Evolutionary conservation across 1,140 invertebrate genomes (phyloP), one percentile per base, ranked within the genome.

Genomic region (Ruditapes philippinarum): DNA sequence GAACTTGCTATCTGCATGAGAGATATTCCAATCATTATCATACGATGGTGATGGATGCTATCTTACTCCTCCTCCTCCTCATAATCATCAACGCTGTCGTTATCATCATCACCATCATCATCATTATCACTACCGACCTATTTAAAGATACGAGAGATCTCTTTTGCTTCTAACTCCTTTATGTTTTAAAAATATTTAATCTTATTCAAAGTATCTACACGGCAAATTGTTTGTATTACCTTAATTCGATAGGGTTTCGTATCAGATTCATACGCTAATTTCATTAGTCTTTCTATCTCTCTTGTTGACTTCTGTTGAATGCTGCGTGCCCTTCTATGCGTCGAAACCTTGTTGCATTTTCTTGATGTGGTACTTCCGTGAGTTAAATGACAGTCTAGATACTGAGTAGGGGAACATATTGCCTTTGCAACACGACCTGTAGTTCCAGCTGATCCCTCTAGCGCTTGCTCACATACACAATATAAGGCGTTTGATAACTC

Each of bases 401-500:
- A 54, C 19, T 54, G 51, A 14, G 51, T 54, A 11, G 51, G 51
- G 3, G 51, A 54, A 19, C 51, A 54, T 14, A 54, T 9, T 22
- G 51, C 12, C 51, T 54, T 54, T 11, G 51, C 51, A 54, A 54
- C 51, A 4, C 51, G 22, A 14, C 22, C 19, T 22, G 51, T 4
- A n/a, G 51, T n/a, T 2, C 11, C 22, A 22, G 7, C 22, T 14
- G 5, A 11, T 22, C 28, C 3, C 14, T 19, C 3, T 36, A 36
- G 33, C 22, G 68, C 36, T 36, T 36, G 68, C 4, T 73, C 68
- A 38, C 68, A 73, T 36, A 73, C 68, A 73, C 68, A 73, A n/a
- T 73, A 73, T 11, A 73, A 36, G 22, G 36, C 68, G 31, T 73
- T 73, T 0, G 11, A 36, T 4, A 4, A 14, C 14, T 36, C 68